A percentile compares a stretch with the other conserved stretches of the same genome.
These are phyloP conservation scores for Halisarca cf. caerulea DNA, from an alignment of 37 sponge, comb jelly and placozoan species.

Conservation along the genomic window DNA sequence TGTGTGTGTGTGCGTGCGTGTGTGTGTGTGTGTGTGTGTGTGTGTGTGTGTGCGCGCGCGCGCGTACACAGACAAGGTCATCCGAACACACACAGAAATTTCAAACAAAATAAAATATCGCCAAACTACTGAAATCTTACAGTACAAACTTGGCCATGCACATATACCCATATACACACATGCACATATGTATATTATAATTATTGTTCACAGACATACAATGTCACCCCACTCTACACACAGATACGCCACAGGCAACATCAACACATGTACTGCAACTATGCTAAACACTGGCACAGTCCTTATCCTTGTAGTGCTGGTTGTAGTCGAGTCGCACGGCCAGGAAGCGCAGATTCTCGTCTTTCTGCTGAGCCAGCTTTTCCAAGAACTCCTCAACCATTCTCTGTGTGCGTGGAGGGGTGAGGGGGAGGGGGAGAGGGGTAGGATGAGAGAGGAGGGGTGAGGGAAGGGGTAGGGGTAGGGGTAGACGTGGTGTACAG, in stretches of 20 bases:
- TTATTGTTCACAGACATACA: too few relatives aligned
- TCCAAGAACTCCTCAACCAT: conserved; percentile 62
- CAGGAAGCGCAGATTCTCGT: conserved; percentile 83
- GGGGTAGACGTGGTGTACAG: too few relatives aligned
- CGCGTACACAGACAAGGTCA: not conserved
- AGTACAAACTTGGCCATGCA: too few relatives aligned
- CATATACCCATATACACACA: not conserved
- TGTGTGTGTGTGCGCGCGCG: not conserved
- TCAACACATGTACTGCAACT: too few relatives aligned
- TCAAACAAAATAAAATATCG: not conserved
- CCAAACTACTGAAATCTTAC: too few relatives aligned
- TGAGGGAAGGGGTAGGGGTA: too few relatives aligned
- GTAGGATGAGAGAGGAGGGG: too few relatives aligned
- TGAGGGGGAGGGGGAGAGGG: too few relatives aligned
- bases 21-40: too few relatives aligned
- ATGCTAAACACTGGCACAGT: too few relatives aligned
- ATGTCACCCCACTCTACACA: too few relatives aligned
- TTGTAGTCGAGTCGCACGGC: conserved; percentile 91
- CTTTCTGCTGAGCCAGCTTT: conserved; percentile 48
- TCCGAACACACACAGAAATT: not conserved
- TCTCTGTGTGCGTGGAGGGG: conserved; percentile 40
- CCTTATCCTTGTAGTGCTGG: conserved; percentile 59
- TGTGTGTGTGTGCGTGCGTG: conserved; percentile 16
- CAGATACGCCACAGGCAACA: not conserved
- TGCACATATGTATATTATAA: not conserved